These are phyloP conservation scores for Antrozous pallidus DNA, from an alignment of 2,797 vertebrate genomes.

Conservation along the genomic window DNA sequence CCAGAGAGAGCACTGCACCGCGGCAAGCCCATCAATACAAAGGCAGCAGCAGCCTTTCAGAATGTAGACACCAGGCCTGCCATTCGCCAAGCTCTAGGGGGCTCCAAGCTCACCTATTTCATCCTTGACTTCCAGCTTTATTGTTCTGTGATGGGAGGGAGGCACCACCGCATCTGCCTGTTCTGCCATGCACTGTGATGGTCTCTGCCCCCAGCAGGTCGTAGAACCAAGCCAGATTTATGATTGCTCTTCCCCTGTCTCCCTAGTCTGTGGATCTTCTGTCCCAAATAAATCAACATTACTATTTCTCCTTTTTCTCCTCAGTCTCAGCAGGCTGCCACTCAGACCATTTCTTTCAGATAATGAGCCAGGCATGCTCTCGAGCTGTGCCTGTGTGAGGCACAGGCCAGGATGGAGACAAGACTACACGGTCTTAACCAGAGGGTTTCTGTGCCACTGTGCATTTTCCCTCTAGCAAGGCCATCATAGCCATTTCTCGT, in stretches of 20 bases:
- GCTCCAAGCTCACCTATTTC: not conserved
- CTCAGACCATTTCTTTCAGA: constrained; percentile 73
- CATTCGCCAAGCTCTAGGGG: not conserved
- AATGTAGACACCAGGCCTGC: not conserved
- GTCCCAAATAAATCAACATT: constrained; percentile 69
- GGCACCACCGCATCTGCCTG: not conserved
- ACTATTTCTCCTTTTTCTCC: constrained; percentile 57
- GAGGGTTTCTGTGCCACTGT: not conserved
- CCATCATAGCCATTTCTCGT: not conserved
- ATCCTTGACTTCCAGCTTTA: not conserved
- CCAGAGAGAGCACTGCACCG: not conserved
- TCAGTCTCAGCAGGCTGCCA: constrained; percentile 72
- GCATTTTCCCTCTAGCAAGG: not conserved
- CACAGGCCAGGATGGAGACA: not conserved
- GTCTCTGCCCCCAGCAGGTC: not conserved
- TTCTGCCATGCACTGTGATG: not conserved
- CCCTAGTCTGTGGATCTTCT: not conserved
- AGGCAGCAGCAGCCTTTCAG: not conserved
- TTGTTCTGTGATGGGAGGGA: not conserved
- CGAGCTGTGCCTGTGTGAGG: not conserved
- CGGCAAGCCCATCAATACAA: not conserved
- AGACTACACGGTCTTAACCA: not conserved
- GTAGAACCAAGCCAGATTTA: not conserved
- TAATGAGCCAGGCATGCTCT: constrained; percentile 62
- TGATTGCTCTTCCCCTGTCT: not conserved